Evolutionary conservation across 2,113 vertebrate species (phyloP), one percentile per base, ranked within the genome.

Genomic region (Gasterosteus nipponicus): DNA sequence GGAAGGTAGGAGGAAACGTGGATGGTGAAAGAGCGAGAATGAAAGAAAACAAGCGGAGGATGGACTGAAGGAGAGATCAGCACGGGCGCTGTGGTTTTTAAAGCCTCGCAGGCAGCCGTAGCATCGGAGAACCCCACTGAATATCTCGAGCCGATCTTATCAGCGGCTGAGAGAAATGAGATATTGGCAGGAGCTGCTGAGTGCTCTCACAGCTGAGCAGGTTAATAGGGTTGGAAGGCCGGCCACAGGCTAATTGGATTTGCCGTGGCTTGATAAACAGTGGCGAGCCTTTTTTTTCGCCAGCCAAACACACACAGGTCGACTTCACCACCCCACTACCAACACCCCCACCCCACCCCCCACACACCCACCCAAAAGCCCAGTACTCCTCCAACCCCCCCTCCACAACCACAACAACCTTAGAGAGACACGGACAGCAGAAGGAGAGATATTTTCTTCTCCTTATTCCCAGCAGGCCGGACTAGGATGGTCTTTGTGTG

Each of bases 191-290:
- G 92, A 94, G 92, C 95, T 91, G 95, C 92, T 94, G 94, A 95
- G 94, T 93, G 94, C 92, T 94, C 95, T 95, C 94, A 93, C 95
- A 95, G 96, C 96, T 93, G 95, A 96, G 96, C 96, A 93, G 96
- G 96, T 96, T 97, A 96, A 96, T 96, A 96, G 94, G 96, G 96
- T 96, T 94, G 95, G 95, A 94, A 96, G 96, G 95, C 92, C 94
- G 96, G 95, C 96, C 95, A 91, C 93, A 86, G 92, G 95, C 96
- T 99, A 97, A 99, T 98, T 98, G 96, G 96, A 98, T 99, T 98
- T 97, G 95, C 94, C 91, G 93, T 91, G 94, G 94, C 94, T 96
- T 96, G 95, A 96, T 96, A 96, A 96, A 97, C 96, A 96, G 94
- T 92, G 94, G 94, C 92, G 93, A 95, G 93, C 90, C 89, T 89